Evolutionary conservation across 2,888 invertebrate genomes (phyloP).

Genomic region (Lithophane semibrunnea): DNA sequence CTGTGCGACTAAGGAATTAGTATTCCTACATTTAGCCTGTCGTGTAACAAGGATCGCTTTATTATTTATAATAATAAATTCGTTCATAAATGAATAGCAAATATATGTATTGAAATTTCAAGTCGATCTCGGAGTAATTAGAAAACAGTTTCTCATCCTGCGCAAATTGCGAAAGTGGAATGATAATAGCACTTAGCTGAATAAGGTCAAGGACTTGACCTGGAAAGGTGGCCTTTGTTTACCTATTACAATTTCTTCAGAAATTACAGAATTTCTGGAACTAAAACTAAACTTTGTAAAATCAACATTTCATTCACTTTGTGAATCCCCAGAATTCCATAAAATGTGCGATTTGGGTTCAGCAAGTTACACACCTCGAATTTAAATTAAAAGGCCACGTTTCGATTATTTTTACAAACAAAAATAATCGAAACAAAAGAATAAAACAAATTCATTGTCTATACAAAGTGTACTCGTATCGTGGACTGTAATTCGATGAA

Average conservation of each 20-base stretch:
- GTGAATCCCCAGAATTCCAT: not conserved
- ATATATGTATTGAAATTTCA: conserved; percentile 14
- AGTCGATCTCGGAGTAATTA: conserved; percentile 21
- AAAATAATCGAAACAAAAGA: conserved; percentile 20
- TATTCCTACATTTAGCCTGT: conserved; percentile 54
- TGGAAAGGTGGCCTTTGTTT: conserved; percentile 11
- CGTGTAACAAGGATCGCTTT: conserved; percentile 34
- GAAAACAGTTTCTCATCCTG: conserved; percentile 20
- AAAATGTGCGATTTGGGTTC: not conserved
- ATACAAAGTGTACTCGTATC: not conserved
- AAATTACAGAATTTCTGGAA: conserved; percentile 16
- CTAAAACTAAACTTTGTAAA: not conserved
- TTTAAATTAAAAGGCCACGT: conserved; percentile 2
- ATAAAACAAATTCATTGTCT: conserved; percentile 16
- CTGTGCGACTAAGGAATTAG: conserved; percentile 61
- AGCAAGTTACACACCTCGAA: not conserved
- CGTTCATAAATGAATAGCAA: conserved; percentile 4
- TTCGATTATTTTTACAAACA: not conserved
- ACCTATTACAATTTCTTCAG: conserved; percentile 7
- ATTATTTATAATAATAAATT: conserved; percentile 49
- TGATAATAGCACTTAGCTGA: conserved; percentile 44
- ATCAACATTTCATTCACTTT: conserved; percentile 11
- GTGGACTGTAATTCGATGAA: conserved; percentile 19
- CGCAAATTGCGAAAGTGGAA: conserved; percentile 31
- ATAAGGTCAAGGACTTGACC: conserved; percentile 36